phyloP scores from a whole-genome alignment of 2,797 vertebrate genomes.

The Oreochromis mossambicus region DNA sequence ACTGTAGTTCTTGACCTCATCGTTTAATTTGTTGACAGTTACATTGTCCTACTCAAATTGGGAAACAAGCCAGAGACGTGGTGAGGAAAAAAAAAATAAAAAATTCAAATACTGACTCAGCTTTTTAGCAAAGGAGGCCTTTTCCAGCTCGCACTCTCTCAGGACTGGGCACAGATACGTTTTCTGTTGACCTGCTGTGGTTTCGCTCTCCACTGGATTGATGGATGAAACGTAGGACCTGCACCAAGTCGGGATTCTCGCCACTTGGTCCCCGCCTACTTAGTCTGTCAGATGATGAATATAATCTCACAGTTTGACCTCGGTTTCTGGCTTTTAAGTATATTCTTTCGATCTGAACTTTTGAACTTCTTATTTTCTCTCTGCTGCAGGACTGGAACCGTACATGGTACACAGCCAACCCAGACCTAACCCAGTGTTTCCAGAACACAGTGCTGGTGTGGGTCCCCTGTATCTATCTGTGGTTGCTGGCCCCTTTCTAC shows the following conservation, averaged over 20 bases:
- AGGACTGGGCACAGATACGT: slow-evolving; percentile 11
- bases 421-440: slow-evolving; percentile 94
- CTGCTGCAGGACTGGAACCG: slow-evolving; percentile 87
- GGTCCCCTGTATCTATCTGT: slow-evolving; percentile 93
- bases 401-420: slow-evolving; percentile 91
- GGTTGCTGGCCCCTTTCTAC: slow-evolving; percentile 88
- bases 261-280: background rate
- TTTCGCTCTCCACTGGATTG: slow-evolving; percentile 38
- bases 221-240: slow-evolving; percentile 20
- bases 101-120: slow-evolving; percentile 34
- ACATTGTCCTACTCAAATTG: slow-evolving; percentile 16
- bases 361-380: background rate
- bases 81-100: slow-evolving; percentile 8
- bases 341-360: slow-evolving; percentile 4
- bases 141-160: slow-evolving; percentile 12
- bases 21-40: slow-evolving; percentile 26
- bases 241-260: slow-evolving; percentile 26
- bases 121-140: slow-evolving; percentile 16
- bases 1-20: slow-evolving; percentile 24
- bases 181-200: slow-evolving; percentile 51
- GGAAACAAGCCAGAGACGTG: slow-evolving; percentile 1
- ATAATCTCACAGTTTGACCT: slow-evolving; percentile 6
- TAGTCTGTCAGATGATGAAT: slow-evolving; percentile 32
- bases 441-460: slow-evolving; percentile 91
- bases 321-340: background rate